Percentiles rank a stretch among this genome's conserved stretches.
Conservation (phyloP, 1,140 invertebrate genomes). For the Scaptomyza pallida region DNA sequence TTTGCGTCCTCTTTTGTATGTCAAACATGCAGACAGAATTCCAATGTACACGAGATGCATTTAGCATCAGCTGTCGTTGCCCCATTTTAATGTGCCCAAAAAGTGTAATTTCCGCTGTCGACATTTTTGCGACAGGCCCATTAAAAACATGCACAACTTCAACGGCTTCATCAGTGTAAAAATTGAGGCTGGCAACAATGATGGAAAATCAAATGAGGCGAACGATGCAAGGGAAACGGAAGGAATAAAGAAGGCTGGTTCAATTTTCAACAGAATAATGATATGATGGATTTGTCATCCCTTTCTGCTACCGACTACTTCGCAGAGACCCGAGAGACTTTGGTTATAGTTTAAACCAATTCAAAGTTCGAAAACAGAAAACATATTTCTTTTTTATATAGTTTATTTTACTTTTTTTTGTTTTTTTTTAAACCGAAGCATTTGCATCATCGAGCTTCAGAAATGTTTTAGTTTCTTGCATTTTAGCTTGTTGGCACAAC, state of each 20-base stretch:
- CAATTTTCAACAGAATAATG: neutral
- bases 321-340: too few relatives aligned
- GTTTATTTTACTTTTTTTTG: conserved; percentile 38
- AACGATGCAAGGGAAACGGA: conserved; percentile 34
- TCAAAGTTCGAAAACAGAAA: too few relatives aligned
- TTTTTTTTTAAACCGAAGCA: conserved; percentile 81
- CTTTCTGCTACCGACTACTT: too few relatives aligned
- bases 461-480: conserved; percentile 25
- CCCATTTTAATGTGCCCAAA: conserved; percentile 75
- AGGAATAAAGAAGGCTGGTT: conserved; percentile 8
- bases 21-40: conserved; percentile 40
- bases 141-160: conserved; percentile 78
- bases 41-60: conserved; percentile 53
- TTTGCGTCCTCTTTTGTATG: neutral
- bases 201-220: conserved; percentile 34
- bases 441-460: conserved; percentile 67
- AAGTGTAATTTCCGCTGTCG: conserved; percentile 78
- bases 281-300: neutral
- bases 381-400: too few relatives aligned
- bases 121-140: conserved; percentile 54
- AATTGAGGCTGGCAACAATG: conserved; percentile 58
- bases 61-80: conserved; percentile 70
- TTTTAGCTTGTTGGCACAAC: conserved; percentile 14
- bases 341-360: too few relatives aligned
- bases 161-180: conserved; percentile 75